Evolutionary conservation across 1,140 invertebrate species (phyloP), one percentile per base, ranked within the genome.

Genomic region (Frieseomelitta varia): DNA sequence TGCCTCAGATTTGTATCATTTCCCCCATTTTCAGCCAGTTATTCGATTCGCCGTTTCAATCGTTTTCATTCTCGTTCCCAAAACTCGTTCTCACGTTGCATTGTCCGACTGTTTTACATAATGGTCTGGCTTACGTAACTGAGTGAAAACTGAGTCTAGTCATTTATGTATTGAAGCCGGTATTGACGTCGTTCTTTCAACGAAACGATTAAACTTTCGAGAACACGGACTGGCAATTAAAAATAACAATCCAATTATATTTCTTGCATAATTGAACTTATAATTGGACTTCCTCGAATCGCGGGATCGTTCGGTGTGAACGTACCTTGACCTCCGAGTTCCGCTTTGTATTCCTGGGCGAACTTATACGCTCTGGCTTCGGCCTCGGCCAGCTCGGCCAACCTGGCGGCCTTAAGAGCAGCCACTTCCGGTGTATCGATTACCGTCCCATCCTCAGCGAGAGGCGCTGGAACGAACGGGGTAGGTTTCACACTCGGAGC

Each of bases 361-460:
- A 94, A 95, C 83, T 95, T 96, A 89, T 95, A 94, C 67, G 95
- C 96, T 88, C 95, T 94, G 4, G 95, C 94, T 85, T 95, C 94
- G 69, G 93, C 93, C 19, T 94, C 94, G 47, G 94, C 94, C 12
- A 95, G 89, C 80, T 95, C 94, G 17, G 91, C 91, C 15, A 95
- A 80, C 69, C 94, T 89, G 47, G 92, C 92, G 30, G 94, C 93
- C 81, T 95, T 95, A 51, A 95, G 94, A 17, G 95, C 95, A 17
- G 96, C 96, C 87, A 95, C 95, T 91, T 95, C 96, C 67, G 96
- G 96, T 14, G 96, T 96, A 93, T 97, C 96, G 27, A 96, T 91
- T 30, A 95, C 94, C 56, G 93, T 95, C 0, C 95, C 95, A 88
- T 96, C 95, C 58, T 96, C 95, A 34, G 95, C 96, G 14, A 96